Base-by-base conservation (phyloP, 2,888 invertebrate genomes). In the Troides oblongomaculatus region DNA sequence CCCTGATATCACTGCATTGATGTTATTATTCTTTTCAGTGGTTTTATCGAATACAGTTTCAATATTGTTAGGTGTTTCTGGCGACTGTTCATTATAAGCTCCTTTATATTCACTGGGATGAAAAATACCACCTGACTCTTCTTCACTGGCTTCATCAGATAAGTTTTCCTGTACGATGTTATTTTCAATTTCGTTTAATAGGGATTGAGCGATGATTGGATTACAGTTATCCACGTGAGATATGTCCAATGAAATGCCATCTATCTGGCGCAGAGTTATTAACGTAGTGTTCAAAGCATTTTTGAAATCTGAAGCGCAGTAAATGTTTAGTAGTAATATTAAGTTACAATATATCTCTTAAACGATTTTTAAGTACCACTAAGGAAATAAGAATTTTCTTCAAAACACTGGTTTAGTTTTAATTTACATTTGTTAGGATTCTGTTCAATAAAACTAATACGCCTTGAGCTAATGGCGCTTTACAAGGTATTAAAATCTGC, bases 241-340 rank as follows among this genome's bases (percentile, higher is more conserved):
- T 50, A 62, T 36, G 12, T 61, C 65, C 4, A 70, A 43, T 30
- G 58, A 36, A 25, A 66, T 36, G n/a, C 43, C 62, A n/a, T 62
- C 53, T 50, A 58, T 70, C 18, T 62, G 62, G 39, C 21, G 25
- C 18, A 70, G 59, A 17, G 23, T 57, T 53, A 36, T 36, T 25
- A 74, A 62, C 7, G 70, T 69, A 2, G 62, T 58, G 60, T 72
- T 73, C 53, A 73, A 67, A 8, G 57, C 64, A 50, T 71, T 66
- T 70, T 72, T 67, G 5, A 74, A 68, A 71, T 72, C 76, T 74
- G 69, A 50, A 50, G 50, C 4, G 50, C 10, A 18, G 50, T 12
- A 1, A 50, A 5, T 10, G 3, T 6, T 46, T 21, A 46, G 46
- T 46, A 17, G 2, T 10, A 17, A 10, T 50, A 50, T 50, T 50